Percentiles rank a stretch among this genome's conserved stretches.
These are phyloP conservation scores for Planiliza haematocheilus DNA, from an alignment of 2,113 vertebrate genomes.

Conservation along the genomic window DNA sequence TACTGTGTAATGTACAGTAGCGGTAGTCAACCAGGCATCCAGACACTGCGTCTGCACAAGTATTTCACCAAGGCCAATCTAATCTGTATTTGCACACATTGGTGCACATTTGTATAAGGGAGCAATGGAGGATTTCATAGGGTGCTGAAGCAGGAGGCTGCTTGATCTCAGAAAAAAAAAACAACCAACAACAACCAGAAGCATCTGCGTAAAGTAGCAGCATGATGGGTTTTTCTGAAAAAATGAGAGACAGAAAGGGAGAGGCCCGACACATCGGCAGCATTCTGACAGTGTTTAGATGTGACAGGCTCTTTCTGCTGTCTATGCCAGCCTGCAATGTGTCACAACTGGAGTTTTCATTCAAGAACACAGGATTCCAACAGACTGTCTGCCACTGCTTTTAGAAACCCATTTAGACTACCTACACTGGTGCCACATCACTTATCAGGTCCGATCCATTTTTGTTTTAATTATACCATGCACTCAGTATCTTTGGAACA, in stretches of 20 bases:
- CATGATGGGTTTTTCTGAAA: conserved; percentile 3
- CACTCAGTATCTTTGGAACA: background rate
- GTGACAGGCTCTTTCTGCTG: conserved; percentile 36
- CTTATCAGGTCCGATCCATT: conserved; percentile 10
- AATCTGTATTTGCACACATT: background rate
- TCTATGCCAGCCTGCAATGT: conserved; percentile 10
- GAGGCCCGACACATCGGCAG: conserved; percentile 22
- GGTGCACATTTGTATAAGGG: background rate
- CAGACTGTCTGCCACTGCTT: conserved; percentile 17
- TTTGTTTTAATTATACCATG: conserved; percentile 3
- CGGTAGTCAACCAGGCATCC: conserved; percentile 53
- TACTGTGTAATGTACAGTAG: conserved; percentile 74
- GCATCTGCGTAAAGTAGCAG: conserved; percentile 23
- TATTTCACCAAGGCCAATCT: conserved; percentile 9
- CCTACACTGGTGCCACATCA: background rate
- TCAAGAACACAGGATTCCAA: conserved; percentile 21
- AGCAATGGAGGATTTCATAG: conserved; percentile 12
- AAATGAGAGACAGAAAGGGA: background rate
- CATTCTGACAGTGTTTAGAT: conserved; percentile 18
- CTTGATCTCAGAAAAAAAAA: conserved; percentile 59
- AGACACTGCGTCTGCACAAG: background rate
- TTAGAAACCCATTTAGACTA: background rate
- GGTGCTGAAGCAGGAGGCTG: conserved; percentile 36
- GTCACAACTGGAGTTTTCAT: conserved; percentile 36
- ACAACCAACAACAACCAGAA: conserved; percentile 22